Evolutionary conservation across 2,113 vertebrate species (phyloP).

Genomic region (Shinisaurus crocodilurus): DNA sequence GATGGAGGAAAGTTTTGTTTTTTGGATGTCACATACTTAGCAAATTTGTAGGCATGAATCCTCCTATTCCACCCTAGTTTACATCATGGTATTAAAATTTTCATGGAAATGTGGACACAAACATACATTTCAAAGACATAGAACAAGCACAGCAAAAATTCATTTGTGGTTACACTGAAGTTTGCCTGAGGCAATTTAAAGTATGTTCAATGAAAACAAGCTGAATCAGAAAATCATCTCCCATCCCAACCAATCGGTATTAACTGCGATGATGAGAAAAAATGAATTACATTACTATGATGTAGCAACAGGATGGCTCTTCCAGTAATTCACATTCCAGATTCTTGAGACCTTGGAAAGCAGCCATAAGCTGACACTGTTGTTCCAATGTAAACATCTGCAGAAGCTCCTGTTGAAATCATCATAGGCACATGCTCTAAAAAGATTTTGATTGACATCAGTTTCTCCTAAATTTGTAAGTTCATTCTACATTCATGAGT

Average conservation of each 20-base stretch:
- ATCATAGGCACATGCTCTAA: constrained; percentile 8
- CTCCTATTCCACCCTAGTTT: not conserved
- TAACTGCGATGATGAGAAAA: not conserved
- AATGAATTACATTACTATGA: constrained; percentile 5
- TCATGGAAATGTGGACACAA: not conserved
- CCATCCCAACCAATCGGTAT: not conserved
- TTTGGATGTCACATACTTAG: not conserved
- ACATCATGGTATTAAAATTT: not conserved
- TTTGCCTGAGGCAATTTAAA: not conserved
- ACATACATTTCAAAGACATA: not conserved
- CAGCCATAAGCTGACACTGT: not conserved
- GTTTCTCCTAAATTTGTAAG: not conserved
- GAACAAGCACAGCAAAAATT: not conserved
- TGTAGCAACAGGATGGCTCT: not conserved
- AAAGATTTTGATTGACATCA: not conserved
- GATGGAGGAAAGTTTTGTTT: not conserved
- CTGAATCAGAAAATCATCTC: not conserved
- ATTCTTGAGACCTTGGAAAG: not conserved
- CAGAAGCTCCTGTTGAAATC: not conserved
- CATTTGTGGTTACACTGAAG: not conserved
- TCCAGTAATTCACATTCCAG: constrained; percentile 13
- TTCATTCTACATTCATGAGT: not conserved
- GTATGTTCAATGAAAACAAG: constrained; percentile 11
- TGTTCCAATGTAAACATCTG: constrained; percentile 18
- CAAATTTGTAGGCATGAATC: not conserved